Percentiles rank a stretch among this genome's conserved stretches.
Evolutionary conservation across 2,888 invertebrate genomes (phyloP).

Genomic region (Saturnia japonica): DNA sequence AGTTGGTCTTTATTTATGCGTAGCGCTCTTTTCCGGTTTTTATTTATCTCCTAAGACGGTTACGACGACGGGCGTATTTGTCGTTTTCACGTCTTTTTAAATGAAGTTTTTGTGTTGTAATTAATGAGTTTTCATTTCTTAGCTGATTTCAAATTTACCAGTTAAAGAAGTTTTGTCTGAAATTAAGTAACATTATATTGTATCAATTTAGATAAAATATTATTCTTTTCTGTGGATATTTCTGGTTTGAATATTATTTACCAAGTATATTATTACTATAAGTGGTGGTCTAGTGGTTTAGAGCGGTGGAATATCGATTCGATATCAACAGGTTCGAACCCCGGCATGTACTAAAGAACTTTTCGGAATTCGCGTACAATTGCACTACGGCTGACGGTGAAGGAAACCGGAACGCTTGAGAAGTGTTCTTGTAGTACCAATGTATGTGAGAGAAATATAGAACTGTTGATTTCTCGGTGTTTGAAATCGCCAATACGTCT

Average conservation of each 20-base stretch:
- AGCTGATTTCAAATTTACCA: not conserved
- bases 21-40: not conserved
- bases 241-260: not conserved
- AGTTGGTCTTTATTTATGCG: conserved; percentile 10
- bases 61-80: not conserved
- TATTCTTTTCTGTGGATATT: not conserved
- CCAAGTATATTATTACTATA: too few relatives aligned
- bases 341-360: too few relatives aligned
- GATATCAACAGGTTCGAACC: too few relatives aligned
- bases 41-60: not conserved
- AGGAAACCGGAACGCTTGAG: too few relatives aligned
- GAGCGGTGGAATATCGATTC: too few relatives aligned
- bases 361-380: too few relatives aligned
- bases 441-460: too few relatives aligned
- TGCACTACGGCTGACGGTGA: too few relatives aligned
- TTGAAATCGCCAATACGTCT: too few relatives aligned
- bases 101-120: not conserved
- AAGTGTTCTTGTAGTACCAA: too few relatives aligned
- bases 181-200: not conserved
- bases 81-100: not conserved
- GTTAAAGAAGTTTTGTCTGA: not conserved
- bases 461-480: too few relatives aligned
- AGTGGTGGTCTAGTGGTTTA: too few relatives aligned
- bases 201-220: not conserved
- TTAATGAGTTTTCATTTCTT: not conserved